phyloP scores from a whole-genome alignment of 2,113 vertebrate genomes.

The Mirza zaza region DNA sequence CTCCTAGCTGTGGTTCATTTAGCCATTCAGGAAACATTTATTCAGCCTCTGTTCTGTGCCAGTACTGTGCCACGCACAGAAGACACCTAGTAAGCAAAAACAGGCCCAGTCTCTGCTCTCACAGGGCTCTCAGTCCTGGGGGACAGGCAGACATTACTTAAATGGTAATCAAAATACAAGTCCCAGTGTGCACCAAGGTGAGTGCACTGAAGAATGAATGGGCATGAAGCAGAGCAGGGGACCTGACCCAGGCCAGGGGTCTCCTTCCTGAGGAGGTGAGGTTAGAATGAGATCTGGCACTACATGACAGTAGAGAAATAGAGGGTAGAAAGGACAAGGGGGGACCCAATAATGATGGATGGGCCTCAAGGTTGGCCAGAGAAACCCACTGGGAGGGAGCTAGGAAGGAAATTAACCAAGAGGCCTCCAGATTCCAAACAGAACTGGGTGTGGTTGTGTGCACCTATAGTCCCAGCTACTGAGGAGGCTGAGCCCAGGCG shows the following conservation, averaged over 20 bases:
- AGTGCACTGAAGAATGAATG: not conserved
- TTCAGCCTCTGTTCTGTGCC: not conserved
- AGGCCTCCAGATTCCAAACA: not conserved
- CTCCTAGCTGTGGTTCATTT: not conserved
- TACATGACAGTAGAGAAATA: not conserved
- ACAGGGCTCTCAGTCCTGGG: not conserved
- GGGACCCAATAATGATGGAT: not conserved
- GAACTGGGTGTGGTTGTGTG: not conserved
- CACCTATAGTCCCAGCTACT: no score
- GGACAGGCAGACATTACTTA: not conserved
- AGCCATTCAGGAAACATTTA: not conserved
- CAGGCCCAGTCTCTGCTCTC: not conserved
- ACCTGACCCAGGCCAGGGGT: not conserved
- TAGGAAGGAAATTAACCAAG: not conserved
- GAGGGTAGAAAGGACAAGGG: not conserved
- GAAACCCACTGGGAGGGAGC: not conserved
- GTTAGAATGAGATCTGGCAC: not conserved
- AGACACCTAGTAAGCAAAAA: not conserved
- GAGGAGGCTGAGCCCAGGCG: no score
- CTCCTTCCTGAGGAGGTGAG: not conserved
- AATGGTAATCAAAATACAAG: not conserved
- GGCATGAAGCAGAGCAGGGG: not conserved
- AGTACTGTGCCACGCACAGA: not conserved
- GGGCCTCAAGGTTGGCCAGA: not conserved
- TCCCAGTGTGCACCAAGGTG: not conserved